Base-by-base conservation (phyloP, 2,797 vertebrate genomes). In the Alosa sapidissima region DNA sequence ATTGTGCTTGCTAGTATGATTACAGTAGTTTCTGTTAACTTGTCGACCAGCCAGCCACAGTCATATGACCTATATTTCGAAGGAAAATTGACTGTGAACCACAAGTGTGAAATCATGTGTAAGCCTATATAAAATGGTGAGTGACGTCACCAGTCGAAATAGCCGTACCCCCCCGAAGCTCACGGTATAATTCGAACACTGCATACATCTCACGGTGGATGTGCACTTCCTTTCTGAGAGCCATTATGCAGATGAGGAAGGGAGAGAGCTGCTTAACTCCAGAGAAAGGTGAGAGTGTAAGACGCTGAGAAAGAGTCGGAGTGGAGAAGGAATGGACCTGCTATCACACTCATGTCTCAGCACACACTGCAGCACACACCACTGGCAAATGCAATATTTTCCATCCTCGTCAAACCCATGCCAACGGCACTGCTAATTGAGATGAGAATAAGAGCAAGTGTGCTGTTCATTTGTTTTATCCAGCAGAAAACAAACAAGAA, bases 221-320 rank as follows among this genome's bases (percentile, higher is more conserved):
- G 36, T 21, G 19, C 41, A 16, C 6, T 21, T 16, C 33, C 36
- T 19, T 16, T 47, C 14, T 5, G 28, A 72, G 41, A 78, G 72
- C 72, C 72, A 78, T 78, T 78, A 78, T 78, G 72, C 41, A 78
- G 14, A 78, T 78, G 16, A 21, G 19, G 54, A 1, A 55, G 72
- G 72, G 14, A 45, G 6, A 19, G 14, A 36, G 68, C 36, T 78
- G 41, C 36, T 41, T 36, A 16, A 72, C 5, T 72, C 13, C n/a
- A 72, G 11, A 36, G 28, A 14, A 72, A 72, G 13, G 65, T 36
- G 33, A 36, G 33, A 2, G 28, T 14, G 3, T 36, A 13, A 36
- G 65, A 72, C 14, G 65, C 65, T 36, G 65, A 41, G 14, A 41
- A 36, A 36, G 13, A 14, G 21, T 1, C 10, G 1, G 24, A 36